Conservation (phyloP, 2,888 invertebrate genomes). For the Allophyes oxyacanthae region DNA sequence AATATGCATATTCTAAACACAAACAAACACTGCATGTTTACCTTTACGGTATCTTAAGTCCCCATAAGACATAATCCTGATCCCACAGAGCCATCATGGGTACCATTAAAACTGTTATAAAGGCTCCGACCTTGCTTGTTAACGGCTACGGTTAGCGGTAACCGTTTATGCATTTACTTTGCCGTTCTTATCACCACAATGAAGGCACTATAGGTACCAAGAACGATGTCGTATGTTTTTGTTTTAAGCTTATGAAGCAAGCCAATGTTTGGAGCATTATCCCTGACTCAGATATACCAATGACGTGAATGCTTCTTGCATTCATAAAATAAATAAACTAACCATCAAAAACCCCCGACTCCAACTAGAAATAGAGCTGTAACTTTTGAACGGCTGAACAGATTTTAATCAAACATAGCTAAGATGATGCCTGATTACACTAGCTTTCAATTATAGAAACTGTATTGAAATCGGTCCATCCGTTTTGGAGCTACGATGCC, state of each 20-base stretch:
- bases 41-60: conserved; percentile 1
- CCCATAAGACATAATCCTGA: conserved; percentile 16
- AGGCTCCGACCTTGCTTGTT: conserved; percentile 13
- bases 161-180: conserved; percentile 4
- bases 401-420: no score
- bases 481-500: no score
- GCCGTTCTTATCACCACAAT: not conserved
- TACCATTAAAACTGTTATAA: conserved; percentile 4
- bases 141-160: conserved; percentile 10
- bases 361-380: no score
- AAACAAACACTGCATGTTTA: not conserved
- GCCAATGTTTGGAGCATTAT: conserved; percentile 10
- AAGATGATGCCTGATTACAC: no score
- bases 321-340: no score
- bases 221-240: conserved; percentile 3
- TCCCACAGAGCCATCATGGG: conserved; percentile 12
- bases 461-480: no score
- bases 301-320: no score
- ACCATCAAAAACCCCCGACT: no score
- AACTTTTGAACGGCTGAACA: no score
- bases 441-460: no score
- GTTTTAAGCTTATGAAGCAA: conserved; percentile 10
- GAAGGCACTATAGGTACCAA: not conserved
- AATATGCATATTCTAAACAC: conserved; percentile 6
- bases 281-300: no score